Evolutionary conservation across 2,888 invertebrate species (phyloP).

Genomic region (Lithophane ornitopus): DNA sequence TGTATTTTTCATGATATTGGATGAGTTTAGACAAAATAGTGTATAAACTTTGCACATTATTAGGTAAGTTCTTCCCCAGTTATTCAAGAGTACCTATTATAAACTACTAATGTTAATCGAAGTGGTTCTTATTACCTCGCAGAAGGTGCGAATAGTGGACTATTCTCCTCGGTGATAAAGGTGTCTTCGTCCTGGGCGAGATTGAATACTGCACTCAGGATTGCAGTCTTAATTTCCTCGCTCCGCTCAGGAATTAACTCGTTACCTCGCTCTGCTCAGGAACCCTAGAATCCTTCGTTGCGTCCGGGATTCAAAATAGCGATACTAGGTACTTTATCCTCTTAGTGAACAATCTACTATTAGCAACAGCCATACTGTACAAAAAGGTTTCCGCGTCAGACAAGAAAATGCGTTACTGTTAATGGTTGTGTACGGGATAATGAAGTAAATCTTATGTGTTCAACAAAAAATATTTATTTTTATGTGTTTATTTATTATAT

Average conservation of each 20-base stretch:
- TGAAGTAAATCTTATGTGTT: not conserved
- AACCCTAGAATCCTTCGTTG: not conserved
- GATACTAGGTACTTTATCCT: not conserved
- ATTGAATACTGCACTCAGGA: not conserved
- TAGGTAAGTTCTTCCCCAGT: too few species aligned
- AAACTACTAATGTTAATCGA: too few species aligned
- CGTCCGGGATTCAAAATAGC: not conserved
- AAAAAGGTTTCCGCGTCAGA: not conserved
- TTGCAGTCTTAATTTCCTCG: not conserved
- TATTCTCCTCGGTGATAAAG: too few species aligned
- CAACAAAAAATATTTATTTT: not conserved
- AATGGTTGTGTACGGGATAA: not conserved
- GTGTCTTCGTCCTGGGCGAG: too few species aligned
- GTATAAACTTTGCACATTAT: too few species aligned
- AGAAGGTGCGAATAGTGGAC: too few species aligned
- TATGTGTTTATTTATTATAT: not conserved
- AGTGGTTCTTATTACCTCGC: too few species aligned
- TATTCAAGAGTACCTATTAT: too few species aligned
- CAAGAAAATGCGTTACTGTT: not conserved
- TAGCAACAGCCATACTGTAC: not conserved
- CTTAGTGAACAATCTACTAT: not conserved
- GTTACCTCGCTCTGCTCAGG: too few species aligned
- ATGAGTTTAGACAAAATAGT: too few species aligned
- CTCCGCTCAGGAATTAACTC: too few species aligned
- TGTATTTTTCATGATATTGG: too few species aligned